These are phyloP conservation scores for Eulimnadia texana DNA, from an alignment of 1,140 invertebrate genomes.

Conservation along the genomic window DNA sequence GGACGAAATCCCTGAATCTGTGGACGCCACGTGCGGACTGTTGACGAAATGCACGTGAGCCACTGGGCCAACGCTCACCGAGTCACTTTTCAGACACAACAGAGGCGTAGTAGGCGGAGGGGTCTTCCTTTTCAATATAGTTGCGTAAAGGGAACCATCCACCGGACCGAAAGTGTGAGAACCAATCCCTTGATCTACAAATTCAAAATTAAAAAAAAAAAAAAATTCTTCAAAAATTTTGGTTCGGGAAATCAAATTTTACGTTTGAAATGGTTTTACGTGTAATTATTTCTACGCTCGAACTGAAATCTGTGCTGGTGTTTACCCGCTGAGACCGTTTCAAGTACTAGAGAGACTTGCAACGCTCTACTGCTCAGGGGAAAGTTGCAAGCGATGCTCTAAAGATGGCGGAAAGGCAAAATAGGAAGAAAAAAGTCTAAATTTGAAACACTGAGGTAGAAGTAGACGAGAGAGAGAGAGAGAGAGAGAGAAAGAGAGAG, in stretches of 20 bases:
- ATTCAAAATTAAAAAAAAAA: neutral
- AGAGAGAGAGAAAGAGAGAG: neutral
- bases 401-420: neutral
- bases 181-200: neutral
- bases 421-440: neutral
- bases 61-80: neutral
- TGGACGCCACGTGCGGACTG: slow-evolving; percentile 58
- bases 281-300: neutral
- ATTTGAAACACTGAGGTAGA: neutral
- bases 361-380: neutral
- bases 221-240: neutral
- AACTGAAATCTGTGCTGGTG: neutral
- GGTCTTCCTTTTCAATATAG: slow-evolving; percentile 41
- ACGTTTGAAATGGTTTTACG: too few relatives aligned
- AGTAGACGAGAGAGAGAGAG: neutral
- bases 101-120: neutral
- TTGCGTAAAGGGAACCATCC: slow-evolving; percentile 78
- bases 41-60: slow-evolving; percentile 19
- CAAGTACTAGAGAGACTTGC: too few relatives aligned
- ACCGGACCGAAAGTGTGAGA: slow-evolving; percentile 58
- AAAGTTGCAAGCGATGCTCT: neutral
- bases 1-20: slow-evolving; percentile 69
- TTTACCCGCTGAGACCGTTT: too few relatives aligned
- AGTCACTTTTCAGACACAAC: neutral
- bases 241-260: too few relatives aligned